Evolutionary conservation across 2,888 invertebrate species (phyloP), one percentile per base, ranked within the genome.

Genomic region (Orthosia gracilis): DNA sequence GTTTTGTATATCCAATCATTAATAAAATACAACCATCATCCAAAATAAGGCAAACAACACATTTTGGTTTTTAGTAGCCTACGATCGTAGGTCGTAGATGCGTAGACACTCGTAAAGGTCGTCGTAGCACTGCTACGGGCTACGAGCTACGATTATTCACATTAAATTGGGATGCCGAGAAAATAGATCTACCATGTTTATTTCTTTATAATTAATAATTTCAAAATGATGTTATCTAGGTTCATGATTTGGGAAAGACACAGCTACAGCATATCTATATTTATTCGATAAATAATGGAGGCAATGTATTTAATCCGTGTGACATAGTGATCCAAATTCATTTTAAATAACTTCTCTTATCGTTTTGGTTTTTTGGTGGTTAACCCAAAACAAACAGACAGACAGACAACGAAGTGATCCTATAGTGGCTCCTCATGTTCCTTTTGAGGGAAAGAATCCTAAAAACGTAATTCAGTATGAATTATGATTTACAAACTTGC

Each of bases 71-170:
- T 55, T 4, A 15, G 15, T 18, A 40, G 40, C 40, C 40, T n/a
- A 50, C 18, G 31, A 45, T 31, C 12, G 9, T 62, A 47, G 21
- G 13, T 49, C 31, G 1, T 23, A 55, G 23, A 13, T 49, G 64
- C 23, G 40, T 57, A 58, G 75, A 66, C 21, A 26, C 9, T 50
- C 23, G 55, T 74, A 75, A 58, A 52, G 5, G 0, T 47, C 23
- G 59, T 31, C 26, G 59, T 61, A 68, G 59, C 15, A 40, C 4
- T 15, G 49, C 59, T 76, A 74, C 59, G 21, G 18, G 55, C 40
- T 73, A 74, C 73, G n/a, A 31, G 47, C 49, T 47, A 71, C 21
- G 26, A 59, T 1, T 26, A 26, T 47, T 54, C 13, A n/a, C 11
- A 52, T 52, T 52, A 15, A 40, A 64, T 45, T 23, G 7, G 23